Conservation (phyloP, 2,888 invertebrate species). For the Tachina fera region DNA sequence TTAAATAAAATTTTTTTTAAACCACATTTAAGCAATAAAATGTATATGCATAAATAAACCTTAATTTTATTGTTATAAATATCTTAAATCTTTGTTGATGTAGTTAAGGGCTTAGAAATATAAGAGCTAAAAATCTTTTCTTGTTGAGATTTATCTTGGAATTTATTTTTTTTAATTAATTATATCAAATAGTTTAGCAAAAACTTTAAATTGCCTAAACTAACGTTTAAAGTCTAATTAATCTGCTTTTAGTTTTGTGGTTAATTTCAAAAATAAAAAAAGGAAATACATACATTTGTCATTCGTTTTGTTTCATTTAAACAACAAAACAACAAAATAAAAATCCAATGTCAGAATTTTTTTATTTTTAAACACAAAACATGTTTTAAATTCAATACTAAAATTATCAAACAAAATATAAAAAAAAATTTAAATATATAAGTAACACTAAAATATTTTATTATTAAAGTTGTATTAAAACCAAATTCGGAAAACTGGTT, state of each 20-base stretch:
- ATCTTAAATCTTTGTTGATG: neutral
- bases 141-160: neutral
- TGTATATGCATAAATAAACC: neutral
- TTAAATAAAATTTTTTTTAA: neutral
- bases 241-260: neutral
- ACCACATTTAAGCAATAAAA: neutral
- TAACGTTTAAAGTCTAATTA: neutral
- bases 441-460: neutral
- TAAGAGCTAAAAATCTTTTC: too few relatives aligned
- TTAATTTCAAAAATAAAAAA: neutral
- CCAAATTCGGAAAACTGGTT: constrained; percentile 11
- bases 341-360: constrained; percentile 49
- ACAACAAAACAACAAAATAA: constrained; percentile 3
- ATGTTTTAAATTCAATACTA: constrained; percentile 33
- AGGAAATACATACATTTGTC: neutral
- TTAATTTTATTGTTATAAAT: neutral
- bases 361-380: constrained; percentile 28
- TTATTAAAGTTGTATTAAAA: neutral
- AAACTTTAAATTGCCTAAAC: neutral
- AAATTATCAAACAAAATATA: neutral
- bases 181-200: neutral
- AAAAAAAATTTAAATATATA: neutral
- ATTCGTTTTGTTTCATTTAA: constrained; percentile 6
- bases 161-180: neutral
- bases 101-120: too few relatives aligned